Evolutionary conservation across 30 jellyfish, hydroid and myxozoan species (phyloP).

Genomic region (Pseudorhiza aurosa): DNA sequence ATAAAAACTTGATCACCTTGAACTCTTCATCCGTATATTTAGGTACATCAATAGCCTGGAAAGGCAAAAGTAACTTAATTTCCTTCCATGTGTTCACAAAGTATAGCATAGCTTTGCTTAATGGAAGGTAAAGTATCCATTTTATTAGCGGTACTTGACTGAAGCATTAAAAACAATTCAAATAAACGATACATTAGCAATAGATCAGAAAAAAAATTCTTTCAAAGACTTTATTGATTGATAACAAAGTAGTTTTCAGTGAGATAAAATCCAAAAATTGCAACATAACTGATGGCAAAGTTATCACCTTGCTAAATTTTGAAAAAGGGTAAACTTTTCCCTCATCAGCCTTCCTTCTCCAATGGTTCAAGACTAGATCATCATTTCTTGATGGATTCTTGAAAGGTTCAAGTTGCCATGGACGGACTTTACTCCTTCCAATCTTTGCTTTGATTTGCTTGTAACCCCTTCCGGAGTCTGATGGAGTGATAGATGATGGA

Average conservation of each 20-base stretch:
- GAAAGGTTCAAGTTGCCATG: constrained; percentile 78
- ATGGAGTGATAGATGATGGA: constrained; percentile 88
- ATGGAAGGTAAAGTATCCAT: too few species aligned
- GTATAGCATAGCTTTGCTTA: too few species aligned
- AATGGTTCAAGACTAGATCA: constrained; percentile 68
- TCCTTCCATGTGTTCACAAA: too few species aligned
- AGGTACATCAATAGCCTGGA: constrained; percentile 68
- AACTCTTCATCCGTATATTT: constrained; percentile 89
- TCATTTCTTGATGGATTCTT: constrained; percentile 83
- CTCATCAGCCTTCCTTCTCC: constrained; percentile 82
- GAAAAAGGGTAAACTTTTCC: constrained; percentile 90
- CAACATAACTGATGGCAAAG: too few species aligned
- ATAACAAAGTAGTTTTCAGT: too few species aligned
- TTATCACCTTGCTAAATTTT: constrained; percentile 69
- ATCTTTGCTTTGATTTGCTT: constrained; percentile 89
- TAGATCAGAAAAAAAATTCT: too few species aligned
- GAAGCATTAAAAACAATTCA: too few species aligned
- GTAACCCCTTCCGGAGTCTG: constrained; percentile 85
- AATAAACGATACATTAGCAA: too few species aligned
- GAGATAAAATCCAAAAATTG: too few species aligned
- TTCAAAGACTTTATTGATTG: too few species aligned
- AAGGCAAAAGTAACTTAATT: neutral
- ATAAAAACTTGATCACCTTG: constrained; percentile 37
- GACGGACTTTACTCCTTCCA: constrained; percentile 91
- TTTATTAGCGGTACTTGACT: too few species aligned